Conservation (phyloP, 2,113 vertebrate species). For the Ceyx melanurus region DNA sequence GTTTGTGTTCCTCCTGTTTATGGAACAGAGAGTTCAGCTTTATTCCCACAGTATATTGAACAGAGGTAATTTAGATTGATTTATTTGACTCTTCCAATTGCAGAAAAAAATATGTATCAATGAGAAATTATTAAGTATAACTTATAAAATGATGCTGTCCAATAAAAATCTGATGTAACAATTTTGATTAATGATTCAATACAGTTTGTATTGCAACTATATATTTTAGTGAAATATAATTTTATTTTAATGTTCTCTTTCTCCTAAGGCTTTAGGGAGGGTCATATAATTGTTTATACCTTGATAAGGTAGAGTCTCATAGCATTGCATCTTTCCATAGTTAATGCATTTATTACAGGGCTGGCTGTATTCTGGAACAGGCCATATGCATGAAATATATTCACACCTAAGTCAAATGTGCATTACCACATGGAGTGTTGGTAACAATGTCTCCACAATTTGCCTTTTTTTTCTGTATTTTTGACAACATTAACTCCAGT, state of each 20-base stretch:
- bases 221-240: background rate
- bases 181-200: background rate
- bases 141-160: background rate
- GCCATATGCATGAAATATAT: background rate
- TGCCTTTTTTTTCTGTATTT: background rate
- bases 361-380: background rate
- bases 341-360: background rate
- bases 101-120: background rate
- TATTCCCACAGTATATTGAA: background rate
- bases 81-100: background rate
- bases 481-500: background rate
- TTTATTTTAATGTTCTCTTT: background rate
- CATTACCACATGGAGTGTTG: background rate
- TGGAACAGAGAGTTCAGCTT: background rate
- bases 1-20: background rate
- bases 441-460: background rate
- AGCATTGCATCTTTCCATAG: background rate
- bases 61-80: background rate
- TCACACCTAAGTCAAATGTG: background rate
- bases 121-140: background rate
- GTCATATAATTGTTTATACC: background rate
- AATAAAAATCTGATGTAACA: background rate
- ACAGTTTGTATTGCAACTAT: background rate
- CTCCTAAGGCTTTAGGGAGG: background rate
- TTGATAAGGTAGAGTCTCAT: background rate